These are phyloP conservation scores for Apteryx owenii DNA, from an alignment of 2,113 vertebrate genomes.

Conservation along the genomic window DNA sequence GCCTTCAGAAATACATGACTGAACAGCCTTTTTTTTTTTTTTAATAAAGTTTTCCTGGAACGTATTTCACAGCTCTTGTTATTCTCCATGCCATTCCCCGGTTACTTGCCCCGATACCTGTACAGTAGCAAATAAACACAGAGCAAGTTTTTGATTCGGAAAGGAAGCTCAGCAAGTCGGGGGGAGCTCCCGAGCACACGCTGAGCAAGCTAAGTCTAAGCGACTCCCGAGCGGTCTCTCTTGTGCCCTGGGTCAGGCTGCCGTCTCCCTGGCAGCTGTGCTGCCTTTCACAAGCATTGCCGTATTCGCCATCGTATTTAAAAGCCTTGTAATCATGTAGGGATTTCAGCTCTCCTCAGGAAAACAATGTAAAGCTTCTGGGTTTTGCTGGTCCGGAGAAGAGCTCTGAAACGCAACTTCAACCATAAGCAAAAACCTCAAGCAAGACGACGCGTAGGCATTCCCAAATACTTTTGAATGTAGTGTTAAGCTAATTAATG, in stretches of 20 bases:
- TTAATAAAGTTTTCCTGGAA: no score
- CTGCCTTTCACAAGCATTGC: no score
- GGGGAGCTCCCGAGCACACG: not conserved
- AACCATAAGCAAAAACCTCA: not conserved
- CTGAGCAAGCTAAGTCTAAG: not conserved
- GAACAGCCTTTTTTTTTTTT: no score
- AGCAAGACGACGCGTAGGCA: not conserved
- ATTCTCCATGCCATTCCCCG: no score
- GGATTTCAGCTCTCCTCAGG: not conserved
- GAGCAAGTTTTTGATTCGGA: not conserved
- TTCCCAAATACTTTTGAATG: not conserved
- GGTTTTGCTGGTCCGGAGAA: not conserved
- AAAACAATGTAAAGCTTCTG: not conserved
- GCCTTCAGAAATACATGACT: no score
- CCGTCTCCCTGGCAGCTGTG: not conserved
- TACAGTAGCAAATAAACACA: not conserved
- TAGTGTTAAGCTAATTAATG: not conserved
- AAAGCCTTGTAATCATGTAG: not conserved
- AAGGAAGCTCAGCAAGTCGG: not conserved
- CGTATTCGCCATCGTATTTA: not conserved
- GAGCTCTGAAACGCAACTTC: not conserved
- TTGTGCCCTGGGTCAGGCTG: not conserved
- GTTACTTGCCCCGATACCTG: no score
- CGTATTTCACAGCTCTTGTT: no score
- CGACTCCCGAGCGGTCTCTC: not conserved